Percentiles rank a stretch among this genome's conserved stretches.
Evolutionary conservation across 2,113 vertebrate species (phyloP).

Genomic region (Daphoenositta chrysoptera): DNA sequence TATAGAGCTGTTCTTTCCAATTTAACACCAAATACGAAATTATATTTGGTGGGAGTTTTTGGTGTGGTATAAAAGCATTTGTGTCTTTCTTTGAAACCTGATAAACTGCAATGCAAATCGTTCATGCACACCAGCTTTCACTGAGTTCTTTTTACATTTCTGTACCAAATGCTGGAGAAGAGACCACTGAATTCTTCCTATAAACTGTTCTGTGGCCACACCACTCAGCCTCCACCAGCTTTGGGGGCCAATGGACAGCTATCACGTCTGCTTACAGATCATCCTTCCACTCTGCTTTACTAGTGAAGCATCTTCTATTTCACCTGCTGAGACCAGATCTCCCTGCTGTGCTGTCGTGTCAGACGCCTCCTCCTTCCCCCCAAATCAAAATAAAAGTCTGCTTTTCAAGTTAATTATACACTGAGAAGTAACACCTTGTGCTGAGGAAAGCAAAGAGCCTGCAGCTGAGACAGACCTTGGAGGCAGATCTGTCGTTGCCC

Average conservation of each 20-base stretch:
- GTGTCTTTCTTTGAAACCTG: neutral
- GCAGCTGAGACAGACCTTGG: neutral
- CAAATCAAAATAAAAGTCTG: neutral
- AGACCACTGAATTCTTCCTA: neutral
- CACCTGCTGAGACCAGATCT: neutral
- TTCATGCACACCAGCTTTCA: rapidly evolving
- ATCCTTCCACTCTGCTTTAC: neutral
- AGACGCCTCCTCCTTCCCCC: neutral
- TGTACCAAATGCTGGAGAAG: neutral
- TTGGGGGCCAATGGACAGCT: neutral
- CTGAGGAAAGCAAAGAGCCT: neutral
- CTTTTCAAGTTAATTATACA: neutral
- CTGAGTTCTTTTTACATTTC: neutral
- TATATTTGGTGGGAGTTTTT: neutral
- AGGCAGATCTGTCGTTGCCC: neutral
- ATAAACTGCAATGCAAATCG: neutral
- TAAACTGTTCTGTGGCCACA: neutral
- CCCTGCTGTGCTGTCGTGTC: neutral
- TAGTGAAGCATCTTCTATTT: neutral
- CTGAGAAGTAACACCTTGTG: neutral
- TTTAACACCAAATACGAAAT: neutral
- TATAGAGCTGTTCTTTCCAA: neutral
- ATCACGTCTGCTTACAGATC: neutral
- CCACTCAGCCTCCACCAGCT: neutral
- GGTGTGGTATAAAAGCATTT: neutral